A percentile compares a stretch with the other conserved stretches of the same genome.
phyloP scores from a whole-genome alignment of 2,113 vertebrate species.

The Coturnix japonica region DNA sequence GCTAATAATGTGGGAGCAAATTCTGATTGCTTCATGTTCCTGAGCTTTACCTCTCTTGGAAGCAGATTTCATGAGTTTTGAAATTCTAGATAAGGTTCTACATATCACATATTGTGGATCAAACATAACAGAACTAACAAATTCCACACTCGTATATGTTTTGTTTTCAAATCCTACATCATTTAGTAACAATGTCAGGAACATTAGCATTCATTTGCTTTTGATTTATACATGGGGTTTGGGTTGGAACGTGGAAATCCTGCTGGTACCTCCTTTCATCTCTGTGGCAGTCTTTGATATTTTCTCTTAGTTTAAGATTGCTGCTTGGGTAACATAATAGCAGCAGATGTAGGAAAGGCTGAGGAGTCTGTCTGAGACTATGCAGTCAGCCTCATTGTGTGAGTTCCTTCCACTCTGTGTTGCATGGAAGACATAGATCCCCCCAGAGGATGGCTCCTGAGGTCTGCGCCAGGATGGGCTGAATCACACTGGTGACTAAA shows the following conservation, averaged over 20 bases:
- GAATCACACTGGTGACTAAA: not conserved
- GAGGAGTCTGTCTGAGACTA: not conserved
- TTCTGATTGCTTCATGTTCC: not conserved
- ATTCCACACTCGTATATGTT: not conserved
- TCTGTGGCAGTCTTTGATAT: not conserved
- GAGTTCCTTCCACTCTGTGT: not conserved
- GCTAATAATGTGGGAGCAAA: not conserved
- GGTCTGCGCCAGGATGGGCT: not conserved
- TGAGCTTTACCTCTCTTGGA: not conserved
- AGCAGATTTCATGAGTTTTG: not conserved
- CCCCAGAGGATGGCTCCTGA: not conserved
- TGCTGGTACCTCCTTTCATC: not conserved
- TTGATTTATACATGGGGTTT: not conserved
- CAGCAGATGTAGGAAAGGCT: not conserved
- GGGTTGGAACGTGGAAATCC: not conserved
- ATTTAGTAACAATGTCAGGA: not conserved
- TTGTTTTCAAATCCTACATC: not conserved
- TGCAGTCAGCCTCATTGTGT: not conserved
- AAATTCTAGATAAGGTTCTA: not conserved
- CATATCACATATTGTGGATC: not conserved
- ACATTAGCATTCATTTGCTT: not conserved
- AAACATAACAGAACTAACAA: not conserved
- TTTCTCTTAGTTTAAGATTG: not conserved
- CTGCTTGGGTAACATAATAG: not conserved
- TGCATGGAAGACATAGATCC: fast-evolving